These are phyloP conservation scores for Sanderia malayensis DNA, from an alignment of 30 jellyfish, hydroid and myxozoan genomes.

Conservation along the genomic window DNA sequence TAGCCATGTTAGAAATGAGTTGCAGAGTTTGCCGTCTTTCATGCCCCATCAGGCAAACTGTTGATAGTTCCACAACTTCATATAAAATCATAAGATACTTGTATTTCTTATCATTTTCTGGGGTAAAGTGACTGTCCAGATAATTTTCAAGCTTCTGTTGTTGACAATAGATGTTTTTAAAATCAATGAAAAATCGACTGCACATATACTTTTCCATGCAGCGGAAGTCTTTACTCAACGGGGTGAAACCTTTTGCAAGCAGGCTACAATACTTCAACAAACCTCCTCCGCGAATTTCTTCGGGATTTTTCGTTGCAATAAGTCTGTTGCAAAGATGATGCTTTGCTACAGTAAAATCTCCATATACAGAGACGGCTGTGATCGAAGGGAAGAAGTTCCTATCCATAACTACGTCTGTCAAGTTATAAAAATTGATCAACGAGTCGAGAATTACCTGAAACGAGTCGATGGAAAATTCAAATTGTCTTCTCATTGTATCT, in stretches of 20 bases:
- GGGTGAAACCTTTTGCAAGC: conserved; percentile 72
- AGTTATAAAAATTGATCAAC: conserved; percentile 57
- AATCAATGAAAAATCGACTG: conserved; percentile 96
- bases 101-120: conserved; percentile 61
- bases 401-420: conserved; percentile 64
- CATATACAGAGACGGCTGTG: conserved; percentile 86
- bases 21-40: conserved; percentile 93
- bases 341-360: conserved; percentile 93
- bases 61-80: conserved; percentile 85
- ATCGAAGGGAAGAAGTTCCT: conserved; percentile 74
- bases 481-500: conserved; percentile 90
- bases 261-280: conserved; percentile 88
- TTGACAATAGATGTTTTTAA: conserved; percentile 82
- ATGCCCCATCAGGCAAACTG: conserved; percentile 96
- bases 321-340: conserved; percentile 79
- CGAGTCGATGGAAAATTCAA: conserved; percentile 97
- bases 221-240: conserved; percentile 64
- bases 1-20: conserved; percentile 69
- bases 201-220: conserved; percentile 95
- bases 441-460: conserved; percentile 90
- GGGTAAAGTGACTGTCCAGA: conserved; percentile 79
- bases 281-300: conserved; percentile 99
- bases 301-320: conserved; percentile 90
- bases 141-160: conserved; percentile 85
- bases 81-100: conserved; percentile 72